Evolutionary conservation across 2,888 invertebrate genomes (phyloP), one percentile per base, ranked within the genome.

Genomic region (Spodoptera littoralis): DNA sequence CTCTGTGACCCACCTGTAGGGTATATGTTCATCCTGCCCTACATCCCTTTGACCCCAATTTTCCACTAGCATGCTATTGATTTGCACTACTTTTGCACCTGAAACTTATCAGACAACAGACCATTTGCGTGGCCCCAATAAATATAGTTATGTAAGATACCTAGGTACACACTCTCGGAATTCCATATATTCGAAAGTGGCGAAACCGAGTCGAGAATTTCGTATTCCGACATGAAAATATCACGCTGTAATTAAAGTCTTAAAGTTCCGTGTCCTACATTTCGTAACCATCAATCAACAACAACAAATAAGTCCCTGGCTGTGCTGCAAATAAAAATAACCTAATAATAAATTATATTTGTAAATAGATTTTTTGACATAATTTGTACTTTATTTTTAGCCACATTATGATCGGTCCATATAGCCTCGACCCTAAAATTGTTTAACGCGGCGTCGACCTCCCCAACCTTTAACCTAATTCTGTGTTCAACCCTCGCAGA

Each of bases 381-480:
- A 85, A 84, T 87, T 86, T 80, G 70, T 78, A 81, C 82, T 86
- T 87, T 88, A 89, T 90, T 89, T 86, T 83, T 77, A 83, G 81
- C 67, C 79, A 83, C 84, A 88, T 90, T 87, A 87, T 88, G 85
- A 89, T 87, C 84, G 84, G 84, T 82, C 80, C 83, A 85, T 84
- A 84, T 84, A 88, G 77, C 82, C 81, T 81, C 88, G 86, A 88
- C 88, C 90, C 87, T 85, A 86, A 87, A 90, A 85, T 83, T 86
- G 84, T 80, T 86, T 82, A 84, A 86, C 84, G 82, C 83, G 73
- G 65, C 74, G 79, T 78, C 84, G 83, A 87, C 85, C 87, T 87
- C 86, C 86, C 87, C 88, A 86, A 89, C 87, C 88, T 91, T 87
- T 90, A 88, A 91, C 90, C 91, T 87, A 90, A 90, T 90, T 91